These are phyloP conservation scores for Dicrostonyx torquatus DNA, from an alignment of 2,797 vertebrate genomes.

Conservation along the genomic window DNA sequence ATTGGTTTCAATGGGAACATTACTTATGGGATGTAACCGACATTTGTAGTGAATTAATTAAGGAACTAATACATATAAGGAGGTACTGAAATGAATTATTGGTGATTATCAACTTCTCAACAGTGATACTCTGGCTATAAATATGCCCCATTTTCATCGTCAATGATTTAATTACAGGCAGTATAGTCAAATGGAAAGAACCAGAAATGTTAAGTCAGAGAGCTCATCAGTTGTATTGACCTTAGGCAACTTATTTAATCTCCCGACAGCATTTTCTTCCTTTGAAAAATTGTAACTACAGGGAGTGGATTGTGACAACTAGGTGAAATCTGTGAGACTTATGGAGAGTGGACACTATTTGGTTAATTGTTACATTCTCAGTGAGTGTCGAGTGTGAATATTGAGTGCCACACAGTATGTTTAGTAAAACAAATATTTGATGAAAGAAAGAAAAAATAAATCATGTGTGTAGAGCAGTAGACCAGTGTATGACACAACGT, in stretches of 20 bases:
- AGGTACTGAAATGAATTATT: slow-evolving; percentile 63
- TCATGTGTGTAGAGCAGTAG: not conserved
- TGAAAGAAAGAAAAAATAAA: slow-evolving; percentile 18
- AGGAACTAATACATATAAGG: slow-evolving; percentile 54
- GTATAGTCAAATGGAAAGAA: slow-evolving; percentile 42
- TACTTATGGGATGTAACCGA: slow-evolving; percentile 47
- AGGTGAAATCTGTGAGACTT: slow-evolving; percentile 22
- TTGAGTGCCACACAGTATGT: not conserved
- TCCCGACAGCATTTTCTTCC: not conserved
- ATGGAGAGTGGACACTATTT: not conserved
- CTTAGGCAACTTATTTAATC: slow-evolving; percentile 35
- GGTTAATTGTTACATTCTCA: not conserved
- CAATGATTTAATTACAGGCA: slow-evolving; percentile 53
- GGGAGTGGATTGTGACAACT: slow-evolving; percentile 28
- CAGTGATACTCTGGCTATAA: slow-evolving; percentile 66
- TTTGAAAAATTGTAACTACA: slow-evolving; percentile 10
- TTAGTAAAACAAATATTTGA: slow-evolving; percentile 36
- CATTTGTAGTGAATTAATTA: slow-evolving; percentile 55
- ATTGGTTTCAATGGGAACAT: slow-evolving; percentile 36
- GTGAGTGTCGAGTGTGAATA: slow-evolving; percentile 21
- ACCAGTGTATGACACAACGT: not conserved
- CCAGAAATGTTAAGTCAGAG: slow-evolving; percentile 39
- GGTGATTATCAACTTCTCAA: slow-evolving; percentile 74
- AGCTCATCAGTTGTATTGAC: not conserved
- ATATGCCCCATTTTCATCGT: slow-evolving; percentile 53